Percentiles rank a stretch among this genome's conserved stretches.
These are phyloP conservation scores for Apomyelois bistriatella DNA, from an alignment of 2,888 invertebrate species.

Conservation along the genomic window DNA sequence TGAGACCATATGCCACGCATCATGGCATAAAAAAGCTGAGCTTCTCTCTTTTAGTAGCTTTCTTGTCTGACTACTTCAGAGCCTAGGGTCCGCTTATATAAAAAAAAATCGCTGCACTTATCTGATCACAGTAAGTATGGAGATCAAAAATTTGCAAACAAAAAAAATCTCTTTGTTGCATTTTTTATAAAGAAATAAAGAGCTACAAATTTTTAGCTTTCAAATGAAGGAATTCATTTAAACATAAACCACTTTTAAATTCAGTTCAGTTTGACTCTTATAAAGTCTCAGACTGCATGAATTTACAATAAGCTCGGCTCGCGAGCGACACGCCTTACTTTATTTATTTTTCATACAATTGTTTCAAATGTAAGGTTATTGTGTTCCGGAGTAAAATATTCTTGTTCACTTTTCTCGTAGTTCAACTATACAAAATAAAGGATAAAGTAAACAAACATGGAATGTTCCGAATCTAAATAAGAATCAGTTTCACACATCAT, in stretches of 20 bases:
- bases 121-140: too few species aligned
- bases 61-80: too few species aligned
- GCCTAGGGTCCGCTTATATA: too few species aligned
- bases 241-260: constrained; percentile 9
- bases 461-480: background rate
- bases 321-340: constrained; percentile 11
- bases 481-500: too few species aligned
- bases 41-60: too few species aligned
- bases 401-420: background rate
- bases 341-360: constrained; percentile 20
- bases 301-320: constrained; percentile 29
- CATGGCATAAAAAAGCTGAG: too few species aligned
- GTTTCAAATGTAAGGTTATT: constrained; percentile 3
- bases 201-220: background rate
- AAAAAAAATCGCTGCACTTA: too few species aligned
- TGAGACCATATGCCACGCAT: too few species aligned
- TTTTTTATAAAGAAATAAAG: too few species aligned
- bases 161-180: too few species aligned
- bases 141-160: too few species aligned
- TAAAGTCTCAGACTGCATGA: constrained; percentile 26
- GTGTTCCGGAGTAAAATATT: background rate
- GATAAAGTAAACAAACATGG: background rate
- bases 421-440: background rate
- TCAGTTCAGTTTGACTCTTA: constrained; percentile 7
- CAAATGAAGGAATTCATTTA: constrained; percentile 3